These are phyloP conservation scores for Tetragonula clypearis DNA, from an alignment of 1,140 invertebrate species.

Conservation along the genomic window DNA sequence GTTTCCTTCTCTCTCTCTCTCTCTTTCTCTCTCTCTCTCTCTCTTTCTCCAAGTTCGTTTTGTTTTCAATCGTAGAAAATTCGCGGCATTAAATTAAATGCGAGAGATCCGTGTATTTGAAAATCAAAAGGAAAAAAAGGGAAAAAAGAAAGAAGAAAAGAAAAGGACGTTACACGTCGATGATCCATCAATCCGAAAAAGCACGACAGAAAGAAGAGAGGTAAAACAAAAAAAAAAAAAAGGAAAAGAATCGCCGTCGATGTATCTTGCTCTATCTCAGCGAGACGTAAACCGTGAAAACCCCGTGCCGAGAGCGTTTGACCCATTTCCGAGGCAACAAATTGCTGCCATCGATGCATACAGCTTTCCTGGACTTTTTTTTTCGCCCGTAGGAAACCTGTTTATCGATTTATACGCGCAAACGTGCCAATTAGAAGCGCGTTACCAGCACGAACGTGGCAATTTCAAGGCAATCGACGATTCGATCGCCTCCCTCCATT, in stretches of 20 bases:
- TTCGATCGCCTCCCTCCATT: conserved; percentile 1
- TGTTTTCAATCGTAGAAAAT: neutral
- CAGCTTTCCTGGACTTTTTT: conserved; percentile 4
- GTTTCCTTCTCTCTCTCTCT: too few species aligned
- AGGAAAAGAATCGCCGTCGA: neutral
- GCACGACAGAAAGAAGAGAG: neutral
- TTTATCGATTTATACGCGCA: conserved; percentile 56
- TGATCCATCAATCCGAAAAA: neutral
- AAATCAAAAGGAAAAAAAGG: too few species aligned
- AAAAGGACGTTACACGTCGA: neutral
- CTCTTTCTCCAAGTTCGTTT: neutral
- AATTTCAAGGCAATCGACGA: conserved; percentile 51
- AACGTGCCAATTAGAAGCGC: conserved; percentile 57
- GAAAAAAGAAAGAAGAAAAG: too few species aligned
- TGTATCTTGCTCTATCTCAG: neutral
- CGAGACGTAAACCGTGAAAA: conserved; percentile 12
- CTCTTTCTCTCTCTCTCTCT: too few species aligned
- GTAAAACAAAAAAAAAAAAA: neutral
- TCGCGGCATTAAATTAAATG: neutral
- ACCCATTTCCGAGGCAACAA: conserved; percentile 46
- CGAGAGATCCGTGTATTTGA: too few species aligned
- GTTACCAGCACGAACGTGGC: conserved; percentile 41
- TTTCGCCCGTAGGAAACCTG: conserved; percentile 44
- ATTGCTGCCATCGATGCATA: conserved; percentile 22
- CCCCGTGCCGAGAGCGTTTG: neutral